Base-by-base conservation (phyloP, 2,797 vertebrate species). In the Streptopelia turtur region DNA sequence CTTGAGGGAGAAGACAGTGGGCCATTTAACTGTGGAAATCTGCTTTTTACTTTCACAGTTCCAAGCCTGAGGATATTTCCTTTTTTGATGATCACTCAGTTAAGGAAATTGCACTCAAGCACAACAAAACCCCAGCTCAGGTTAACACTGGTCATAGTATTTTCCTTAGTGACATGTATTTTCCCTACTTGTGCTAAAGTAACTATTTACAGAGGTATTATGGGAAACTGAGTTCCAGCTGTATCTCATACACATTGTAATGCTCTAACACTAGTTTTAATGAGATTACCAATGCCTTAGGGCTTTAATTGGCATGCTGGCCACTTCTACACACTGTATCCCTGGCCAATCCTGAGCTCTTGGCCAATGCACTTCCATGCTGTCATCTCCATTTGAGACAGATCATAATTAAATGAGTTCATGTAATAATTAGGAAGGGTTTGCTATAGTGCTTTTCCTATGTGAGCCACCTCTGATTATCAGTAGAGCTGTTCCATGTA, bases 41-140 rank as follows among this genome's bases (percentile, higher is more conserved):
- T 56, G 22, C 5, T 61, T 60, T 82, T 79, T 83, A n/a, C 70
- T 49, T 90, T 68, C 53, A 63, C 60, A 98, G 98, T 98, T 97
- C 98, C 85, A 96, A 97, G 35, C 74, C 98, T 8, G 97, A 98
- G 20, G 98, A 98, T 31, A 97, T 97, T 11, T 97, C 97, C 23
- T 96, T 98, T 47, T 83, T 98, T 52, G 97, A 98, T 25, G 98
- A 98, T 11, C 95, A 98, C 16, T 97, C 96, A 66, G 97, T 98
- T 78, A 98, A 98, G 85, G 97, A 95, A n/a, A 98, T 98, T 21
- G 98, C 98, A 45, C 52, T 96, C n/a, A 98, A 98, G 80, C 95
- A 98, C 95, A 97, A 98, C 5, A 98, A 98, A 96, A 98, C 93
- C 5, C 50, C 98, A 87, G 98, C 98, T 70, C 98, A 71, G 74